Base-by-base conservation (phyloP, 2,113 vertebrate species). In the Dromaius novaehollandiae region DNA sequence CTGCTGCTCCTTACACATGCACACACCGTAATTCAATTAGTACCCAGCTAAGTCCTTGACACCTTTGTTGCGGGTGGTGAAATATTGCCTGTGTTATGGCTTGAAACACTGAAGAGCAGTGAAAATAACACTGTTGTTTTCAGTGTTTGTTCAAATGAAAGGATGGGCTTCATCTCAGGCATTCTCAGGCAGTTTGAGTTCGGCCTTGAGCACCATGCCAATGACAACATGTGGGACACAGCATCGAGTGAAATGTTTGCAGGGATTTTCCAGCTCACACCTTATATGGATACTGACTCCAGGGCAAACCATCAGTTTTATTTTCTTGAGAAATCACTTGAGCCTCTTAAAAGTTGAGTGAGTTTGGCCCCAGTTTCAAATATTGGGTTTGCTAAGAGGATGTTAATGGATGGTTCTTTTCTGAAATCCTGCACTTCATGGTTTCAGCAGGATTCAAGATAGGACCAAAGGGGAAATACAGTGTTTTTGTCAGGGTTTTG, bases 381-480 rank as follows among this genome's bases (percentile, higher is more conserved):
- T 21, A 9, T 11, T 65, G 68, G 11, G 3, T 80, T 88, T 81
- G 17, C 6, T 34, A 8, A 21, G 34, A 51, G 8, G 18, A 20
- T 68, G 46, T 71, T 66, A n/a, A 25, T 28, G 51, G 40, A 55
- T 55, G 30, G 46, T 10, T 86, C 53, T 91, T 14, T 8, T 14
- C 42, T 10, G 15, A 71, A 94, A 40, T 77, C 46, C 46, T 84
- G 22, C 17, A 66, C 30, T 9, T 84, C 32, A 5, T 32, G 38
- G 11, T 55, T 89, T 75, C 34, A 51, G 0, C 0, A 77, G n/a
- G 26, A 46, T 53, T 77, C 3, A 46, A 26, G 8, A 44, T 13
- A 86, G 30, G 2, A 6, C 4, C 22, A 78, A 87, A 42, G 28
- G 11, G 11, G 9, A 42, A 24, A 42, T 1, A 0, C 1, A 0